phyloP scores from a whole-genome alignment of 1,140 invertebrate species.

The Ceratosolen solmsi region DNA sequence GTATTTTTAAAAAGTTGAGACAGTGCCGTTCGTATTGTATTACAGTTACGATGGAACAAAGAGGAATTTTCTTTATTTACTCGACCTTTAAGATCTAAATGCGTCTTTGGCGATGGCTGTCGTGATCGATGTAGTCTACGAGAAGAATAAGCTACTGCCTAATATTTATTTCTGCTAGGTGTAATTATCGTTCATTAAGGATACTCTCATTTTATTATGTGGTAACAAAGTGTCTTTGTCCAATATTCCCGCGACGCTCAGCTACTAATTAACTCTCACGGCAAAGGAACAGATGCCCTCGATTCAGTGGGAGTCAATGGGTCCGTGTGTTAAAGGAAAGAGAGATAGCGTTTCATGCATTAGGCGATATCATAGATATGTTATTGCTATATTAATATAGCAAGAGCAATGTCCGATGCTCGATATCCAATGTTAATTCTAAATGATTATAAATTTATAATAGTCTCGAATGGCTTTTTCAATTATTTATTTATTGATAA shows the following conservation, averaged over 20 bases:
- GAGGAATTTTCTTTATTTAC: constrained; percentile 33
- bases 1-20: not conserved
- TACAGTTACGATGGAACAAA: constrained; percentile 10
- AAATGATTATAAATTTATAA: no score
- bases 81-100: constrained; percentile 11
- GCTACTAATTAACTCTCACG: not conserved
- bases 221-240: not conserved
- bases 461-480: no score
- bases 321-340: not conserved
- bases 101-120: constrained; percentile 18
- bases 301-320: not conserved
- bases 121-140: not conserved
- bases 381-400: not conserved
- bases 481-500: no score
- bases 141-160: not conserved
- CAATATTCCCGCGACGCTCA: not conserved
- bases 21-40: constrained; percentile 5
- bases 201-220: not conserved
- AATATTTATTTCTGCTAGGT: not conserved
- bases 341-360: not conserved
- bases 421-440: not conserved
- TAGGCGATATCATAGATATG: not conserved
- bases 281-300: not conserved
- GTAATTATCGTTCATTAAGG: not conserved
- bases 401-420: not conserved